phyloP scores from a whole-genome alignment of 2,113 vertebrate species.

The Amphilophus citrinellus region DNA sequence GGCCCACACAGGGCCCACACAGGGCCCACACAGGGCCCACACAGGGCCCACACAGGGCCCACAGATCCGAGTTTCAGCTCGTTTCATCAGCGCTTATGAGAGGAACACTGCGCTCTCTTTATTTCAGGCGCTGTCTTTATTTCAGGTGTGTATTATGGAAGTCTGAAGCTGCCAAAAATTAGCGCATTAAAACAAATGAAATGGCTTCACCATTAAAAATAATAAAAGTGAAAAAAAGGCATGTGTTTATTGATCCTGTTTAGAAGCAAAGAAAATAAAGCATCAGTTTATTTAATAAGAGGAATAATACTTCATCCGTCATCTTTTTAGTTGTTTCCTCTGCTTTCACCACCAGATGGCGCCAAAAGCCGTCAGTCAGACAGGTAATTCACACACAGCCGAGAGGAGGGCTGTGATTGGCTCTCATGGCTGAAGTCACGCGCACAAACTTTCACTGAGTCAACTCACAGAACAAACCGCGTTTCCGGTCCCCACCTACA shows the following conservation, averaged over 20 bases:
- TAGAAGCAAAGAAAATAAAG: too few relatives aligned
- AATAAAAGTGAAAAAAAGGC: too few relatives aligned
- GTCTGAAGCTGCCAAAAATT: neutral
- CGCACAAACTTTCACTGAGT: constrained; percentile 11
- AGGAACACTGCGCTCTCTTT: neutral
- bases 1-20: too few relatives aligned
- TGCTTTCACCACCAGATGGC: neutral
- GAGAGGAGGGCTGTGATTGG: constrained; percentile 11
- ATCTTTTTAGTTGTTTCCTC: neutral
- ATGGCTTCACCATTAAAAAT: neutral
- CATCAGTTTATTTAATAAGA: too few relatives aligned
- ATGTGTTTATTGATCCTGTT: too few relatives aligned
- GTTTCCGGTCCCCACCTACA: neutral
- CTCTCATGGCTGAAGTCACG: neutral
- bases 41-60: too few relatives aligned
- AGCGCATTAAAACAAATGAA: neutral
- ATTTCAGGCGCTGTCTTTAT: neutral
- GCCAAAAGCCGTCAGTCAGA: constrained; percentile 25
- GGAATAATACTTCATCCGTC: too few relatives aligned
- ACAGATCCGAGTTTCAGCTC: neutral
- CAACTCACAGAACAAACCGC: neutral
- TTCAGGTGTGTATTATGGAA: neutral
- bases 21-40: too few relatives aligned
- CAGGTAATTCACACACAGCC: neutral
- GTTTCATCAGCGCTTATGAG: neutral